phyloP scores from a whole-genome alignment of 2,113 vertebrate species.

The Ctenomys sociabilis region DNA sequence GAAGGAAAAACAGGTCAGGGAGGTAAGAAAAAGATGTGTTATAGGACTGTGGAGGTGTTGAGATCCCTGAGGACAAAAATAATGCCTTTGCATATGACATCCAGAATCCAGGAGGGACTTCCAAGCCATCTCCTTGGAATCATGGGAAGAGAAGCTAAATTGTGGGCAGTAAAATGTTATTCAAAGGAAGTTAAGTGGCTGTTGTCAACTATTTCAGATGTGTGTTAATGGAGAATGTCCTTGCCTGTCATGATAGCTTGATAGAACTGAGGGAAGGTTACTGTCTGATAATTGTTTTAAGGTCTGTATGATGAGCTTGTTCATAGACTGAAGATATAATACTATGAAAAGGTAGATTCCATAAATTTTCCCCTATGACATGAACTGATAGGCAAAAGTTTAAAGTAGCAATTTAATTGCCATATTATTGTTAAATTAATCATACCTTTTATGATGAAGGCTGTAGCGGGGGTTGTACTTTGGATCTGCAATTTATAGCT shows the following conservation, averaged over 20 bases:
- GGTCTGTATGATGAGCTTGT: background rate
- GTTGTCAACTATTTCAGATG: background rate
- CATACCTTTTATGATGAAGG: background rate
- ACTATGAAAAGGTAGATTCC: background rate
- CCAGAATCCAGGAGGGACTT: background rate
- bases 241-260: background rate
- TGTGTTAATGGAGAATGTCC: background rate
- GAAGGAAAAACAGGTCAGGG: background rate
- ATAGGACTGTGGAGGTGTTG: background rate
- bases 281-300: background rate
- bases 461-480: background rate
- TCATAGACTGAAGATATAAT: slow-evolving; percentile 20
- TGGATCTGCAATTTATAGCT: background rate
- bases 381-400: background rate
- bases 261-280: background rate
- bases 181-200: background rate
- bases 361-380: background rate
- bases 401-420: background rate
- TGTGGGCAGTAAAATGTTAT: background rate
- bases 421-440: slow-evolving; percentile 17
- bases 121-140: background rate
- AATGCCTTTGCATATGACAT: background rate
- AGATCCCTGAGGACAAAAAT: background rate
- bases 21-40: background rate
- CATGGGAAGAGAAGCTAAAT: background rate